Evolutionary conservation across 1,140 invertebrate species (phyloP), one percentile per base, ranked within the genome.

Genomic region (Papilio xuthus): DNA sequence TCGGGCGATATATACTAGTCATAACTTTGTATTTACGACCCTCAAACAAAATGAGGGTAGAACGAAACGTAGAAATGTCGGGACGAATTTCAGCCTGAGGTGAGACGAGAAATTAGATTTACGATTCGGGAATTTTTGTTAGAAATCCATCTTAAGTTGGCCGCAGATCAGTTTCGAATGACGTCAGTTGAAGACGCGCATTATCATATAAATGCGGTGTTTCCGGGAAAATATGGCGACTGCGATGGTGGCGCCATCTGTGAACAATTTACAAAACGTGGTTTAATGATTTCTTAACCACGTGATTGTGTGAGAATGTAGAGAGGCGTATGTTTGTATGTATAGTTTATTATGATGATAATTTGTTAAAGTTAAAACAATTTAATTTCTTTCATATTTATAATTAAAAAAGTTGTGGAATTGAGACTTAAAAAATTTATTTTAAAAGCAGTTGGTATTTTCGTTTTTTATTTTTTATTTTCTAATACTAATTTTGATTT

Each of bases 201-300:
- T 91, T 91, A 91, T 87, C 90, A 91, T 91, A 91, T 90, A 91
- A 91, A 91, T 91, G 87, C 84, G 85, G 80, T 87, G 85, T 88
- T 87, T 87, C 89, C 86, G 89, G 84, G 86, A 87, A 91, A 89
- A 90, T 91, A 90, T 90, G 85, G 85, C 84, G 79, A 12, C 56
- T 12, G 69, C 83, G 82, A 82, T 81, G 82, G 41, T 28, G 70
- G n/a, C 23, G 47, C 71, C 72, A 74, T 20, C 26, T 77, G 78
- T 75, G 78, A 78, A 73, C 74, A 79, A 53, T 63, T 20, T 69
- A 32, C 56, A 78, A 76, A 78, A 84, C 82, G 86, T 86, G 85
- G 86, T 80, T 79, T 76, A 86, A 84, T 50, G 12, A 85, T 86
- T 83, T 85, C 81, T 80, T 81, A 80, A 73, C n/a, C 80, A 81